phyloP scores from a whole-genome alignment of 2,888 invertebrate genomes.

The Sarcophaga caerulescens region DNA sequence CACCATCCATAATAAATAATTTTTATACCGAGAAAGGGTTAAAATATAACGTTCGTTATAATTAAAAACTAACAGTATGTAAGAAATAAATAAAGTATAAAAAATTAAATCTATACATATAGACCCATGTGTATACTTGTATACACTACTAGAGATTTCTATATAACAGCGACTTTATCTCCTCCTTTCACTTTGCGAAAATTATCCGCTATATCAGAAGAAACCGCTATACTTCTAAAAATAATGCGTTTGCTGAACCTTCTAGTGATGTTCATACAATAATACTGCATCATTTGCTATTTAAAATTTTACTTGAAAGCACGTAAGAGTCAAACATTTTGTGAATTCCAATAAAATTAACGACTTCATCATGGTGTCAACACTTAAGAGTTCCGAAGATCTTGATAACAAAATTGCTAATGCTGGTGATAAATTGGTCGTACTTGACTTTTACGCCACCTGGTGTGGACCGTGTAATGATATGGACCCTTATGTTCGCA shows the following conservation, averaged over 20 bases:
- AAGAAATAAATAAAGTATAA: too few species aligned
- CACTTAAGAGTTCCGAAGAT: constrained; percentile 82
- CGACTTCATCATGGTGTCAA: constrained; percentile 64
- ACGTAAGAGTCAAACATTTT: not conserved
- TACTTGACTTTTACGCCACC: constrained; percentile 91
- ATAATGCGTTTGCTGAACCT: too few species aligned
- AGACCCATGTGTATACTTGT: too few species aligned
- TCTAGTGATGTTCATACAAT: not conserved
- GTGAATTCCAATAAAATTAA: not conserved
- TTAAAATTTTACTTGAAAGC: not conserved
- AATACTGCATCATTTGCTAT: not conserved
- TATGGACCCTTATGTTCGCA: constrained; percentile 65
- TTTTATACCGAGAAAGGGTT: too few species aligned
- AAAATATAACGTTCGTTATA: too few species aligned
- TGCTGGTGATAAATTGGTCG: constrained; percentile 90
- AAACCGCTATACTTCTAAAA: constrained; percentile 8
- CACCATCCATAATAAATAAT: too few species aligned
- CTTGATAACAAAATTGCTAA: constrained; percentile 86
- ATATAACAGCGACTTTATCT: too few species aligned
- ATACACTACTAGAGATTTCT: too few species aligned
- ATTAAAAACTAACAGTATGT: too few species aligned
- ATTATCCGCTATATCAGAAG: constrained; percentile 35
- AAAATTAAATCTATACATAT: too few species aligned
- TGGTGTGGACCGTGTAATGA: constrained; percentile 71
- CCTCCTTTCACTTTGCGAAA: not conserved